phyloP scores from a whole-genome alignment of 2,797 vertebrate species.

The Esox lucius region DNA sequence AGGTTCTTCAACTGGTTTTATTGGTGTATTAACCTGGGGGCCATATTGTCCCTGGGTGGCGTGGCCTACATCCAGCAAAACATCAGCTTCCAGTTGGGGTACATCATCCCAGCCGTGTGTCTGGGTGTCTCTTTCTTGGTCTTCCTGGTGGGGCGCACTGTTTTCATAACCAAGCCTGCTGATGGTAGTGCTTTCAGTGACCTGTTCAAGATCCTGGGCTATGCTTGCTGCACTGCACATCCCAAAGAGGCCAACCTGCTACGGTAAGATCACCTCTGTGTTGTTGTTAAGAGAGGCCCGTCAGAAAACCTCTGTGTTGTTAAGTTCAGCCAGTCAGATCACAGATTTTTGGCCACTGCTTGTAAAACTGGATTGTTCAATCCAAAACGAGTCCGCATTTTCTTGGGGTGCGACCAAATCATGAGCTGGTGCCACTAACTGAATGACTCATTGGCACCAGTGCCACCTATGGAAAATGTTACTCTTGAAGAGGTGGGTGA shows the following conservation, averaged over 20 bases:
- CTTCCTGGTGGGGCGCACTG: constrained; percentile 84
- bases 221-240: constrained; percentile 77
- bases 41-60: constrained; percentile 89
- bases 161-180: constrained; percentile 91
- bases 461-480: no score
- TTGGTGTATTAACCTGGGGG: constrained; percentile 97
- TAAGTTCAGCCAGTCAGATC: no score
- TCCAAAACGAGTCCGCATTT: no score
- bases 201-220: constrained; percentile 86
- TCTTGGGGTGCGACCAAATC: no score
- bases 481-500: neutral
- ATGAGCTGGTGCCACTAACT: no score
- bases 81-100: constrained; percentile 83
- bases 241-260: constrained; percentile 62
- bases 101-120: constrained; percentile 85
- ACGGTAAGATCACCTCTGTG: constrained; percentile 68
- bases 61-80: constrained; percentile 96
- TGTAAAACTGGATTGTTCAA: no score
- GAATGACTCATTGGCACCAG: no score
- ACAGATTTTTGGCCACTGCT: no score
- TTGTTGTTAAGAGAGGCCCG: neutral
- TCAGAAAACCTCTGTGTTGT: neutral
- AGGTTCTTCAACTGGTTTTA: constrained; percentile 99
- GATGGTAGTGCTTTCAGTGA: constrained; percentile 96
- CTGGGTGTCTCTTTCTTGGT: constrained; percentile 90